Evolutionary conservation across 2,797 vertebrate genomes (phyloP), one percentile per base, ranked within the genome.

Genomic region (Aldrovandia affinis): DNA sequence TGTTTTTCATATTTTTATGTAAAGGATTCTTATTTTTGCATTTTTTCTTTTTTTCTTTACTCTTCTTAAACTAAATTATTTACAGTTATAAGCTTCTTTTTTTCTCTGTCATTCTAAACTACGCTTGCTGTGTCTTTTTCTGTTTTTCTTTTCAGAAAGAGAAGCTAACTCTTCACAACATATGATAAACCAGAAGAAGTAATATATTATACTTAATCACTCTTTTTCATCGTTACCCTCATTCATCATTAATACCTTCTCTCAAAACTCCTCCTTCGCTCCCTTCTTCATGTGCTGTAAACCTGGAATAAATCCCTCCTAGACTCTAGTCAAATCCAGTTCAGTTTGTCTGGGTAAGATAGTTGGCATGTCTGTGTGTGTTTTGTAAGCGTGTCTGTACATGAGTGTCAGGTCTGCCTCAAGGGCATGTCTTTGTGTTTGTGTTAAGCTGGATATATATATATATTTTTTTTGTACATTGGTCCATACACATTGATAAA

Each of bases 41-140:
- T 92, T 93, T 94, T 92, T 91, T 91, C 92, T 92, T 94, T 94
- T 93, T 93, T 94, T 94, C 94, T 93, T 94, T 95, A 91, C 91
- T 94, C 89, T 95, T 94, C 93, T 93, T 94, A 95, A 95, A 94
- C 94, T 96, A 96, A 95, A 94, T 95, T 96, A 96, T 97, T 94
- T 97, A 96, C 96, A 97, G 82, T 92, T 94, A 94, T 95, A 93
- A 95, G 91, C 93, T 94, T 95, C 91, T 93, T 92, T 94, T 90
- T 93, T 90, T 93, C 90, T 92, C 90, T 90, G 94, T 95, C 94
- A 94, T 93, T 96, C 96, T 97, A 97, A 94, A 94, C 95, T 96
- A 96, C 91, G 92, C 88, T 92, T 93, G 93, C 91, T 92, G 85
- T 91, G 55, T 80, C 86, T 83, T 86, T 92, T 92, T 92, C 91